Base-by-base conservation (phyloP, 2,797 vertebrate genomes). In the Limosa lapponica region DNA sequence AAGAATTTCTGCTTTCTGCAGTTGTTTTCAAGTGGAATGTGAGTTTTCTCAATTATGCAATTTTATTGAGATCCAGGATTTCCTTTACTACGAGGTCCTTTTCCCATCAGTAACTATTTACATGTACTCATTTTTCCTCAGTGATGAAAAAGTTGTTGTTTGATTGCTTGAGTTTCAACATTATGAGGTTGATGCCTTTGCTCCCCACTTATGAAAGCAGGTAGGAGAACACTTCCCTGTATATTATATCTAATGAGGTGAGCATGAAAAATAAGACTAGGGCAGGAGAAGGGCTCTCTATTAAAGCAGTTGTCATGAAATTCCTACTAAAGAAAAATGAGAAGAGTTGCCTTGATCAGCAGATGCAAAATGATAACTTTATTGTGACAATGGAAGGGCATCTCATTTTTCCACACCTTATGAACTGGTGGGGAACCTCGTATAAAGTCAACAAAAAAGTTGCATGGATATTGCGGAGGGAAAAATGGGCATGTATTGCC, bases 261-360 rank as follows among this genome's bases (percentile, higher is more conserved):
- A 64, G 13, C 55, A 75, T 64, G 87, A 75, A 92, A 82, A 95
- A 85, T 95, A 89, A 51, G 57, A 48, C 69, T 86, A 81, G 22
- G 57, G 49, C 71, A 89, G 48, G 30, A 80, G 57, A 93, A 91
- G 72, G 83, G 25, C 32, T 86, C 52, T 77, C 78, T 92, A 88
- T 92, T 93, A 85, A 93, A 83, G 58, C 44, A 91, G 72, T 92
- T 91, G 82, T 87, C 87, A 93, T 55, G 59, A 86, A 87, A 92
- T 72, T 95, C 39, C 36, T 57, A 52, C 44, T 39, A 89, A 90
- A 94, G 78, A 92, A 97, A 95, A 96, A 96, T 91, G 73, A 81
- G 34, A 94, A 91, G 16, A 83, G 72, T 91, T 96, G 58, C 41
- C 58, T 95, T 93, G 73, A 95, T 94, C 94, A 95, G 49, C 48